Evolutionary conservation across 2,888 invertebrate species (phyloP), one percentile per base, ranked within the genome.

Genomic region (Melieria omissa): DNA sequence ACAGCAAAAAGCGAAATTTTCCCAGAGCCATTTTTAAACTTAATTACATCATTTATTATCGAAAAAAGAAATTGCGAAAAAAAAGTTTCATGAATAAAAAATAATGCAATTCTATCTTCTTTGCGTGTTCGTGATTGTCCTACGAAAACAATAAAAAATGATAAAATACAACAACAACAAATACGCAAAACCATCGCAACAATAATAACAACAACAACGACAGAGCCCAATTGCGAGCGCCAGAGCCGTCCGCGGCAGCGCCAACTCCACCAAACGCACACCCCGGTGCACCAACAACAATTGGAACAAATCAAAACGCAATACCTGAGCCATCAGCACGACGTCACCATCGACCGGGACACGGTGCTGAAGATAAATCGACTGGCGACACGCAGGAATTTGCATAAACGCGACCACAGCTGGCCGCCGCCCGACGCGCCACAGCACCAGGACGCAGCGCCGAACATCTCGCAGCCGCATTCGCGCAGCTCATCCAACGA

Each of bases 331-430:
- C 83, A 84, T 69, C 85, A 85, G 74, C 81, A 82, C 72, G 83
- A 84, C 58, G 77, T 86, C 60, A 81, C 81, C 74, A 81, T 87
- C 61, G 87, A 86, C 78, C 81, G 87, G 76, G 86, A 86, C 72
- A 86, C 85, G 9, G 87, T 87, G 72, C 75, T 87, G 72, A 85
- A 85, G 78, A 87, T 87, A 77, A 87, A 87, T 79, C 85, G 87
- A 4, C 74, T 84, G 72, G 82, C 86, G 73, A 83, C 84, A 73
- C 85, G 85, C 45, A 78, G 82, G 6, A 80, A 80, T 74, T 75
- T 83, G 45, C 81, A 82, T 69, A 82, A 81, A 76, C 82, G 85
- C 45, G 86, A 86, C 75, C 82, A 84, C 78, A 86, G 86, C 74
- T 86, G 86, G 86, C 86, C 86, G 49, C 86, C 86, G n/a, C 76